Evolutionary conservation across 2,888 invertebrate species (phyloP).

Genomic region (Philereme transversata): DNA sequence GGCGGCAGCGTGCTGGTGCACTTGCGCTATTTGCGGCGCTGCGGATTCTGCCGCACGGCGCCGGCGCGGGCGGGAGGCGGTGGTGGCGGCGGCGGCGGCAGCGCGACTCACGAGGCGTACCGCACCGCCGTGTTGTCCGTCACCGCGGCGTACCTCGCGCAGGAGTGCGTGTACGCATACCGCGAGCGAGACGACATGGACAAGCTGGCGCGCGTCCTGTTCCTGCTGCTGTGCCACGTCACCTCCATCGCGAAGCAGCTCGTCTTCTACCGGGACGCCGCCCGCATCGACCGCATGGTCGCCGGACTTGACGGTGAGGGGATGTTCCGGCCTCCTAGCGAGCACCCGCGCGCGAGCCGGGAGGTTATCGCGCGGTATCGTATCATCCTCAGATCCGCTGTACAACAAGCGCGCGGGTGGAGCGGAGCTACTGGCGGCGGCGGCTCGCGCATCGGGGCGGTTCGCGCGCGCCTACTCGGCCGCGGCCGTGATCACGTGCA

Average conservation of each 20-base stretch:
- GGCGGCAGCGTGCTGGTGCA: slow-evolving; percentile 44
- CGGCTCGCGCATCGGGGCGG: slow-evolving; percentile 42
- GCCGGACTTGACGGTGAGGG: slow-evolving; percentile 40
- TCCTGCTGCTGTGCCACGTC: slow-evolving; percentile 72
- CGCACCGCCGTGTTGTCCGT: slow-evolving; percentile 43
- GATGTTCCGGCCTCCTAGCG: too few species aligned
- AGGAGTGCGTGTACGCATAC: slow-evolving; percentile 53
- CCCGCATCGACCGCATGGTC: slow-evolving; percentile 43
- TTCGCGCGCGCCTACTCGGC: slow-evolving; percentile 49
- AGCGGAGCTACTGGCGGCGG: slow-evolving; percentile 30
- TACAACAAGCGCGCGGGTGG: slow-evolving; percentile 23
- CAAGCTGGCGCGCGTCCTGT: slow-evolving; percentile 70
- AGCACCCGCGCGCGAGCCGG: not conserved
- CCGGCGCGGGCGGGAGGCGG: slow-evolving; percentile 2
- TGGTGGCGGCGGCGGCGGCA: too few species aligned
- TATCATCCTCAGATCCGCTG: slow-evolving; percentile 39
- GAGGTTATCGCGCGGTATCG: not conserved
- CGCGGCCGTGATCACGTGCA: slow-evolving; percentile 64
- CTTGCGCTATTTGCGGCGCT: slow-evolving; percentile 43
- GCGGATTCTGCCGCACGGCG: slow-evolving; percentile 44
- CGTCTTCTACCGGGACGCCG: slow-evolving; percentile 54
- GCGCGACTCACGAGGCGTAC: slow-evolving; percentile 28
- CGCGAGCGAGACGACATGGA: slow-evolving; percentile 64
- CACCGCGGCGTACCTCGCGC: slow-evolving; percentile 47
- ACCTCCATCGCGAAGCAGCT: slow-evolving; percentile 71